Conservation (phyloP, 2,888 invertebrate species). For the Micropterix aruncella region DNA sequence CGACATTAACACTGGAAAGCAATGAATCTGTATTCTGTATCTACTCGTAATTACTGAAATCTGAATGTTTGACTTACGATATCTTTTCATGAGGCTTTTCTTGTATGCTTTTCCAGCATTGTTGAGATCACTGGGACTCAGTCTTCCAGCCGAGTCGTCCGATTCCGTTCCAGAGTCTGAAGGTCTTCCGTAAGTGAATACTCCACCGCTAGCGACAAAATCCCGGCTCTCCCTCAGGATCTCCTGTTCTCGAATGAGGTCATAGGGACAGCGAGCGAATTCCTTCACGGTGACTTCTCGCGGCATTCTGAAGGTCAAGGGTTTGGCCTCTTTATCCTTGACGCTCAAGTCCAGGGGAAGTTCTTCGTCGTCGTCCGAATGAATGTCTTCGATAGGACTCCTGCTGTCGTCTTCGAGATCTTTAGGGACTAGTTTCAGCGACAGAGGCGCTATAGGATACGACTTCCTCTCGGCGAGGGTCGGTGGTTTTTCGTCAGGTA, state of each 20-base stretch:
- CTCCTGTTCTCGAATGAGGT: slow-evolving; percentile 26
- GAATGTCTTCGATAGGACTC: slow-evolving; percentile 21
- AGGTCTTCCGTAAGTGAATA: slow-evolving; percentile 22
- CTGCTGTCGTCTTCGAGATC: slow-evolving; percentile 15
- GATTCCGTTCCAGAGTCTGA: slow-evolving; percentile 66
- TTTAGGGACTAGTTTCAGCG: slow-evolving; percentile 11
- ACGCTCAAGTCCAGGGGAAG: slow-evolving; percentile 71
- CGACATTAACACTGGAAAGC: too few species aligned
- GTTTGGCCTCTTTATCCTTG: slow-evolving; percentile 15
- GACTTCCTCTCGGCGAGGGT: slow-evolving; percentile 38
- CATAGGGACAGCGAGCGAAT: slow-evolving; percentile 23
- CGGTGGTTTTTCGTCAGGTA: slow-evolving; percentile 17
- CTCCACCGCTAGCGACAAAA: slow-evolving; percentile 19
- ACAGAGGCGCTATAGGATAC: slow-evolving; percentile 25
- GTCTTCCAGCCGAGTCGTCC: slow-evolving; percentile 63
- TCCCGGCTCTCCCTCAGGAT: slow-evolving; percentile 27
- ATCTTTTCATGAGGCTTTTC: slow-evolving; percentile 86
- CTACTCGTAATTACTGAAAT: neutral
- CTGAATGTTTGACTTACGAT: slow-evolving; percentile 63
- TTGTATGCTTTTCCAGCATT: slow-evolving; percentile 59
- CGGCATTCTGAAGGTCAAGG: slow-evolving; percentile 18
- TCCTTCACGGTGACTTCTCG: slow-evolving; percentile 36
- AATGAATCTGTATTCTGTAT: too few species aligned
- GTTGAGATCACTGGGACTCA: slow-evolving; percentile 42
- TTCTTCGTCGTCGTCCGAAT: too few species aligned